Conservation (phyloP, 2,888 invertebrate species). For the Athetis lepigone region DNA sequence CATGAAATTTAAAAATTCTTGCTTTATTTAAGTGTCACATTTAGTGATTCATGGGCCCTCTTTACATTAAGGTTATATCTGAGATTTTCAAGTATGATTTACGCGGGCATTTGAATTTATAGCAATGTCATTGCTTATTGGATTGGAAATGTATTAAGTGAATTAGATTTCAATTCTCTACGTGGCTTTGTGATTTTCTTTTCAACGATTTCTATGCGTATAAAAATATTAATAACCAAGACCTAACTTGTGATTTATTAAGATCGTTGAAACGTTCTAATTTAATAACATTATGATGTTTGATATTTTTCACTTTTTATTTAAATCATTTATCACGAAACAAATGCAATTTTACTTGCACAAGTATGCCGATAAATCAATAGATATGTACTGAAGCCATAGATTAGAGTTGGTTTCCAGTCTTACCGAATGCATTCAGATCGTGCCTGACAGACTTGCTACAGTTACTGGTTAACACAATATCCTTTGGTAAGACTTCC, state of each 20-base stretch:
- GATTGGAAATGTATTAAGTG: slow-evolving; percentile 24
- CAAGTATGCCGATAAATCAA: too few species aligned
- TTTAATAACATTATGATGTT: not conserved
- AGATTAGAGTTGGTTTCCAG: too few species aligned
- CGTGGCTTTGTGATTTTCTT: slow-evolving; percentile 2
- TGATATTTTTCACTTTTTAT: not conserved
- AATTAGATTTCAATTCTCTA: slow-evolving; percentile 13
- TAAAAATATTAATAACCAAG: not conserved
- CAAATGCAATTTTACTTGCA: too few species aligned
- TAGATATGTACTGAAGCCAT: too few species aligned
- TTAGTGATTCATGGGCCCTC: slow-evolving; percentile 37
- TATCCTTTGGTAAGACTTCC: too few species aligned
- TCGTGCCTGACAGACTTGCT: too few species aligned
- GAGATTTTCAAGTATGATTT: slow-evolving; percentile 35
- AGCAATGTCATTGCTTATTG: slow-evolving; percentile 15
- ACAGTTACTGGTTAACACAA: too few species aligned
- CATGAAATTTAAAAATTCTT: slow-evolving; percentile 25
- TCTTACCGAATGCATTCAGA: too few species aligned
- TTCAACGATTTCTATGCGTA: not conserved
- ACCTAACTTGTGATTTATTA: not conserved
- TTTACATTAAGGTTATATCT: slow-evolving; percentile 43
- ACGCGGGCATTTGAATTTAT: slow-evolving; percentile 38
- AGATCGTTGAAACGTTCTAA: not conserved
- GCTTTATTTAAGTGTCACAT: slow-evolving; percentile 47
- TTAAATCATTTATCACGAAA: not conserved